These are phyloP conservation scores for Liodrosophila aerea DNA, from an alignment of 2,888 invertebrate species.

Conservation along the genomic window DNA sequence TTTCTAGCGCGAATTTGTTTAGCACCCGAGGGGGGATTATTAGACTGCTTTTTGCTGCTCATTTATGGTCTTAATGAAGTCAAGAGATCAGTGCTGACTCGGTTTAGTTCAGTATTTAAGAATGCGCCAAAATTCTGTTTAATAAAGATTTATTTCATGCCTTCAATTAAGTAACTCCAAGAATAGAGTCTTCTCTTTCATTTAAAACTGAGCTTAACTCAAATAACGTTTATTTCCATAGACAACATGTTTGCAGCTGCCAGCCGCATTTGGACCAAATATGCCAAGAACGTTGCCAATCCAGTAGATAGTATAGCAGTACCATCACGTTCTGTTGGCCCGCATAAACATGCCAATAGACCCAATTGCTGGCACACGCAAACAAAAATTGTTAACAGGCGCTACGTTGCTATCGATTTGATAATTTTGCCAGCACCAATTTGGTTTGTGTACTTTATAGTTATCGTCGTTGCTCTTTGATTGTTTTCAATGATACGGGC, in stretches of 20 bases:
- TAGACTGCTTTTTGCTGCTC: no score
- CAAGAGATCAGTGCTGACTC: no score
- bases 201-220: no score
- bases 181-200: no score
- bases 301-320: slow-evolving; percentile 1
- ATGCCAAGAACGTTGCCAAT: slow-evolving; percentile 23
- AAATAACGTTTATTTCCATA: no score
- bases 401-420: slow-evolving; percentile 56
- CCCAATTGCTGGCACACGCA: slow-evolving; percentile 22
- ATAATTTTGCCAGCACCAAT: slow-evolving; percentile 49
- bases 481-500: slow-evolving; percentile 54
- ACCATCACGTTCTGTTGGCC: slow-evolving; percentile 32
- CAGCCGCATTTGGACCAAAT: not conserved
- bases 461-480: slow-evolving; percentile 37
- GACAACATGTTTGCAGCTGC: slow-evolving; percentile 3
- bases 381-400: slow-evolving; percentile 36
- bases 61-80: not conserved
- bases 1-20: not conserved
- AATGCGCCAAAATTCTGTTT: no score
- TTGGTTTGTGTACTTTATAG: slow-evolving; percentile 20
- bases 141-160: no score
- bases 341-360: slow-evolving; percentile 41
- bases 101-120: no score
- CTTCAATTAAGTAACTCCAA: no score
- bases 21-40: not conserved